Conservation (phyloP, 2,888 invertebrate genomes). For the Nymphalis polychloros region DNA sequence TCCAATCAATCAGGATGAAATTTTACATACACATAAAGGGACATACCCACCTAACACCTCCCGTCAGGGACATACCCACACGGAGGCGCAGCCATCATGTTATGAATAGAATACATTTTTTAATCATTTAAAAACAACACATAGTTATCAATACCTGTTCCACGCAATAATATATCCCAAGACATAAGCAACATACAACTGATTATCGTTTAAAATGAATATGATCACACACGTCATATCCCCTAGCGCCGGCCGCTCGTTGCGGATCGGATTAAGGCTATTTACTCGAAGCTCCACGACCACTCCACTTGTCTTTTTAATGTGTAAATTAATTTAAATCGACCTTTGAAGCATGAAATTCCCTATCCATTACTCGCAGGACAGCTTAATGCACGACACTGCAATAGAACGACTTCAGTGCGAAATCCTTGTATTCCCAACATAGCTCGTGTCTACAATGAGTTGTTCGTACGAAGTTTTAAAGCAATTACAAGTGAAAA, state of each 20-base stretch:
- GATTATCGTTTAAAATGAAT: conserved; percentile 22
- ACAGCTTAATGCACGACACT: conserved; percentile 68
- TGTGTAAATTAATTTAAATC: conserved; percentile 77
- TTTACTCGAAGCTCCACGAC: conserved; percentile 62
- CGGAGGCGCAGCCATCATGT: no score
- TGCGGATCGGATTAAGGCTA: conserved; percentile 65
- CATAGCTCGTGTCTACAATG: conserved; percentile 34
- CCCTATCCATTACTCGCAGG: conserved; percentile 68
- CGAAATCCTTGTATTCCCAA: conserved; percentile 55
- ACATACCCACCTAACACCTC: no score
- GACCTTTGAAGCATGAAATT: conserved; percentile 72
- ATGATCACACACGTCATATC: conserved; percentile 29
- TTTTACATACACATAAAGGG: no score
- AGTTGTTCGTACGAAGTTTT: conserved; percentile 35
- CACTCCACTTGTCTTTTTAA: conserved; percentile 65
- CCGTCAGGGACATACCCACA: no score
- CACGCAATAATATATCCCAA: background rate
- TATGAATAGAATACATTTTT: no score
- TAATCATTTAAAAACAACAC: no score
- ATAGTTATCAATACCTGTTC: background rate
- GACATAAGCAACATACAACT: conserved; percentile 11
- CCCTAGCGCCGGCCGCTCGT: conserved; percentile 45
- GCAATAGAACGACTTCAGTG: conserved; percentile 53
- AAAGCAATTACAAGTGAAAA: conserved; percentile 40
- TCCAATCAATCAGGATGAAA: no score